Evolutionary conservation across 2,797 vertebrate genomes (phyloP).

Genomic region (Dromococcyx pavoninus): DNA sequence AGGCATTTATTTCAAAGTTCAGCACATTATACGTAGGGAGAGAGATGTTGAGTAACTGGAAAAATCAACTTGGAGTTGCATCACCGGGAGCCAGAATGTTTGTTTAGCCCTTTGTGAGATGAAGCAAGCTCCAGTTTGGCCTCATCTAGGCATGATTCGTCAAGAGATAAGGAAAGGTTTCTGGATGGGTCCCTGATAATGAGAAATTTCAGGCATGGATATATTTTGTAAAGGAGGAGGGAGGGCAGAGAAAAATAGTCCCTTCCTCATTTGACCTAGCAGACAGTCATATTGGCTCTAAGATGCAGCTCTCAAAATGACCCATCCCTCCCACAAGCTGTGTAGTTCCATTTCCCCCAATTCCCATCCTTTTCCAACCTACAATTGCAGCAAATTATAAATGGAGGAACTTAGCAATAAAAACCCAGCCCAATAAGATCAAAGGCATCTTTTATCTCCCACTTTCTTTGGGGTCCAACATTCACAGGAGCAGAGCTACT

Average conservation of each 20-base stretch:
- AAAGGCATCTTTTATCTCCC: conserved; percentile 47
- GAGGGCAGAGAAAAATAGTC: background rate
- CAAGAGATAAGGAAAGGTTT: conserved; percentile 50
- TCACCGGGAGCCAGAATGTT: conserved; percentile 60
- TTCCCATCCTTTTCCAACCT: background rate
- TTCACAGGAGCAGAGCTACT: conserved; percentile 27
- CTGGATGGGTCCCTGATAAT: background rate
- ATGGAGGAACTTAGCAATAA: background rate
- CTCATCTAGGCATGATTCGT: conserved; percentile 52
- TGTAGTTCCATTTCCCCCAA: background rate
- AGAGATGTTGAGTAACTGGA: conserved; percentile 68
- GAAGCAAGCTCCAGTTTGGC: conserved; percentile 62
- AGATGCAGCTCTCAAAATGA: background rate
- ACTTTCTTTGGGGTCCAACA: background rate
- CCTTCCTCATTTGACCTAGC: background rate
- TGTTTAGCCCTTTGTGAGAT: conserved; percentile 67
- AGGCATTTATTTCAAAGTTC: conserved; percentile 70
- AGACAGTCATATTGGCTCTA: background rate
- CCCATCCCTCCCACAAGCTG: background rate
- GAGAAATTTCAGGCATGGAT: background rate
- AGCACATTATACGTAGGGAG: conserved; percentile 28
- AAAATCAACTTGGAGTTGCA: conserved; percentile 69
- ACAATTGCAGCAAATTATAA: background rate
- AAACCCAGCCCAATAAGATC: background rate
- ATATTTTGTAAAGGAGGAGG: background rate